Conservation (phyloP, 2,113 vertebrate genomes). For the Herpetotheres cachinnans region DNA sequence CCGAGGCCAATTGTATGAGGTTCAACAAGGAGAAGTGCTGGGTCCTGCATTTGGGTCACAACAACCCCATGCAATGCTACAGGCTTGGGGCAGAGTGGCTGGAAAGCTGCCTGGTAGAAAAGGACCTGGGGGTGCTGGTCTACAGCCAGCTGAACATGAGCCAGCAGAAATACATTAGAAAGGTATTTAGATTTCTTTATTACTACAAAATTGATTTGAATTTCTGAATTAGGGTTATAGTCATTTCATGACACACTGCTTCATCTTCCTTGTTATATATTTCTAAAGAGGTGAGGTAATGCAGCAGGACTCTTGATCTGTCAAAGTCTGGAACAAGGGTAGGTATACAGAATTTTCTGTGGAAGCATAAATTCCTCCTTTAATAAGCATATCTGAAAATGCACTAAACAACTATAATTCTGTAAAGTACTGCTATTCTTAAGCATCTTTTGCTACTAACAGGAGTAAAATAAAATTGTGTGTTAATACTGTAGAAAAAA, state of each 20-base stretch:
- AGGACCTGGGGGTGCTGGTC: too few relatives aligned
- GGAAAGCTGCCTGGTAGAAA: too few relatives aligned
- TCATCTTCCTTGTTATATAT: not conserved
- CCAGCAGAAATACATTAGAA: too few relatives aligned
- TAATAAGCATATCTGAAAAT: not conserved
- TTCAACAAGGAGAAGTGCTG: too few relatives aligned
- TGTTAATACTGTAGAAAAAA: not conserved
- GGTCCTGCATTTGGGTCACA: too few relatives aligned
- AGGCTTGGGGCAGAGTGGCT: too few relatives aligned
- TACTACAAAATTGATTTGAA: not conserved
- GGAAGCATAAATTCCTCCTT: not conserved
- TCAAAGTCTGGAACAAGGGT: not conserved
- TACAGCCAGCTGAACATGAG: too few relatives aligned
- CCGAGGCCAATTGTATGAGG: too few relatives aligned
- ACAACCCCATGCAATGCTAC: too few relatives aligned
- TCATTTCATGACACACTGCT: not conserved
- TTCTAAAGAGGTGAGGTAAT: not conserved
- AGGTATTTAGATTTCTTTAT: not conserved
- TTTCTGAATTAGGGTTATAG: not conserved
- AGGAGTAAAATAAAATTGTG: not conserved
- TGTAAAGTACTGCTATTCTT: not conserved
- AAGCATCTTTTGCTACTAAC: not conserved
- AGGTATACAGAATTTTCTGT: not conserved
- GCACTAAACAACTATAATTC: not conserved
- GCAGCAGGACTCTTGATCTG: not conserved